Evolutionary conservation across 23 tunicate species (phyloP).

Genomic region (Halocynthia aurantium): DNA sequence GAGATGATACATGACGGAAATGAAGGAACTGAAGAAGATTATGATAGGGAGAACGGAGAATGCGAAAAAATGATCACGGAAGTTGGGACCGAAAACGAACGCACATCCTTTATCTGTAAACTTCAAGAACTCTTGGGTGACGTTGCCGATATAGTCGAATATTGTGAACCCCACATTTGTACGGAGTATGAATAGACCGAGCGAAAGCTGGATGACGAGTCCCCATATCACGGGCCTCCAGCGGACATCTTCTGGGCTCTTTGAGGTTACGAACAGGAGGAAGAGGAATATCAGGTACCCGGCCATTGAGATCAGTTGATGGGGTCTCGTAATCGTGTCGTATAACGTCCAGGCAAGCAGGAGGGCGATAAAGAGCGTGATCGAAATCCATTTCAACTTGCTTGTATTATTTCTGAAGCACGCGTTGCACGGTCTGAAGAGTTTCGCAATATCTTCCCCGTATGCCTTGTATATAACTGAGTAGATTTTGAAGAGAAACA

Average conservation of each 20-base stretch:
- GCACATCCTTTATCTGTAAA: constrained; percentile 5
- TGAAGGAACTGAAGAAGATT: constrained; percentile 54
- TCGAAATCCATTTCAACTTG: constrained; percentile 13
- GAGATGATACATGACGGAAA: constrained; percentile 53
- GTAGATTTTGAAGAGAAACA: constrained; percentile 15
- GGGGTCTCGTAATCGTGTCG: constrained; percentile 42
- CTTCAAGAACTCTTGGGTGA: constrained; percentile 34
- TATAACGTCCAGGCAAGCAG: constrained; percentile 27
- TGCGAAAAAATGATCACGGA: constrained; percentile 36
- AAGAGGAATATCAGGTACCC: constrained; percentile 34
- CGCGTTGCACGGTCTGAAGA: background rate
- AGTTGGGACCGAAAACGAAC: constrained; percentile 31
- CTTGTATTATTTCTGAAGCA: background rate
- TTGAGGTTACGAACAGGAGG: constrained; percentile 23
- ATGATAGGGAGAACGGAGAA: constrained; percentile 50
- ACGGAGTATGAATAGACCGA: constrained; percentile 38
- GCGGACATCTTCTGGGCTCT: constrained; percentile 16
- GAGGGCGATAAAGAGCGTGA: background rate
- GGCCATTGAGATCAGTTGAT: constrained; percentile 26
- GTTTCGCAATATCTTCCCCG: background rate
- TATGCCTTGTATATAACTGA: background rate
- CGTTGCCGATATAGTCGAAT: constrained; percentile 36
- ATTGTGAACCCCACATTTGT: constrained; percentile 39
- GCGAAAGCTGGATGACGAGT: constrained; percentile 30
- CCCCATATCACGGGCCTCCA: constrained; percentile 74